These are phyloP conservation scores for Dendrocincla tyrannina DNA, from an alignment of 2,797 vertebrate species.

Conservation along the genomic window DNA sequence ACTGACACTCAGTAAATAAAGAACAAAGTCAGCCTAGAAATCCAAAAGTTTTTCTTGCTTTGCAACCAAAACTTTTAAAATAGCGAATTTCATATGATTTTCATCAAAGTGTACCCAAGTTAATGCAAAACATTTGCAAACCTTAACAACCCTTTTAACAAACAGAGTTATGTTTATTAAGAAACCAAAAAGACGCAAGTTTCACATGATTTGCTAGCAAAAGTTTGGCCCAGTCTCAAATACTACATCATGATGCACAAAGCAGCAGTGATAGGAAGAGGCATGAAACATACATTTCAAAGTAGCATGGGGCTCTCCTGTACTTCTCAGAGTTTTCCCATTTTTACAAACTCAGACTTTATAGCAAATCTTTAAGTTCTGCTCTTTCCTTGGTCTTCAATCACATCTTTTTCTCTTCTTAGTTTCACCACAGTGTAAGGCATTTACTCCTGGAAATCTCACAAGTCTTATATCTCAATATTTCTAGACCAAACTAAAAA, in stretches of 20 bases:
- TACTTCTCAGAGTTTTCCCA: background rate
- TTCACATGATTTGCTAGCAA: background rate
- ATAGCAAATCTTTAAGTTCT: background rate
- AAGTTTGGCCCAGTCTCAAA: background rate
- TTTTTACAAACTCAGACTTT: background rate
- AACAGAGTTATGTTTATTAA: background rate
- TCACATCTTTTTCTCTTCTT: background rate
- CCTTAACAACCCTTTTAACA: background rate
- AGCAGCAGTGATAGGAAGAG: background rate
- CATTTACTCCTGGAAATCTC: background rate
- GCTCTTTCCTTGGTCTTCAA: background rate
- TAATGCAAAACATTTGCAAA: background rate
- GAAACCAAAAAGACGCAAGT: background rate
- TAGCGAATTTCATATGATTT: background rate
- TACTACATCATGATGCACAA: background rate
- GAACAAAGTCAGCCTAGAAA: background rate
- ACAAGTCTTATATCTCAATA: background rate
- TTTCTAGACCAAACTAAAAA: background rate
- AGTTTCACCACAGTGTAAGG: background rate
- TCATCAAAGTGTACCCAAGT: background rate
- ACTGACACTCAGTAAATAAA: background rate
- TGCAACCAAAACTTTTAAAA: background rate
- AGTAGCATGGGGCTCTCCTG: background rate
- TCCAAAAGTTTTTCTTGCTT: background rate
- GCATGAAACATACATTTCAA: background rate